Evolutionary conservation across 2,797 vertebrate species (phyloP), one percentile per base, ranked within the genome.

Genomic region (Gorsachius magnificus): DNA sequence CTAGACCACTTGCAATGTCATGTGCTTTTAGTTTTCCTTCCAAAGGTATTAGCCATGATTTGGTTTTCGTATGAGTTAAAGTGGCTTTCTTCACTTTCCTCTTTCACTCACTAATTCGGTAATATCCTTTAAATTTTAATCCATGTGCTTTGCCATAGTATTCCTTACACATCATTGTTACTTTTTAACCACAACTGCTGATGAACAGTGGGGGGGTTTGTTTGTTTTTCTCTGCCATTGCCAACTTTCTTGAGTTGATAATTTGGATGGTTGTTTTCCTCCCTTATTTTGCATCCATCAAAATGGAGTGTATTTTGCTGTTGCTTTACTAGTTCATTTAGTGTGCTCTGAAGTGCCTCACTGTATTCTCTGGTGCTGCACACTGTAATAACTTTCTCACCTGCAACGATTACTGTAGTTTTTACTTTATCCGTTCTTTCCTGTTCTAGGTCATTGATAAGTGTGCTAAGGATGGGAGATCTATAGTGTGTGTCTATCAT

Each of bases 31-130:
- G 53, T 3, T 78, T 90, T 93, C 81, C 19, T 38, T 87, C 66
- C 16, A 9, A 83, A 81, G 13, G 17, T 48, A 26, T 46, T 5
- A 89, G 20, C 56, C 11, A 36, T 0, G 0, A 19, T 71, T 65
- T 87, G 14, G 16, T 89, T 89, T 96, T 75, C 22, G 36, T 60
- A 17, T 1, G 0, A 63, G 13, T 71, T 66, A 29, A 36, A 58
- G 54, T 16, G 2, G 51, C 64, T 93, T 83, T 88, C 16, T 78
- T 90, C 9, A 14, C 35, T 75, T 12, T 90, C 8, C 17, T 85
- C 31, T 71, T 80, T 80, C 36, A 50, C 81, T 10, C 8, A 25
- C 5, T 38, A 68, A 22, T 78, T 94, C 6, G 25, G 10, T 41
- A 19, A 50, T 35, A 33, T 38, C 4, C 26, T 79, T 83, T 8